Evolutionary conservation across 2,113 vertebrate genomes (phyloP), one percentile per base, ranked within the genome.

Genomic region (Carassius gibelio): DNA sequence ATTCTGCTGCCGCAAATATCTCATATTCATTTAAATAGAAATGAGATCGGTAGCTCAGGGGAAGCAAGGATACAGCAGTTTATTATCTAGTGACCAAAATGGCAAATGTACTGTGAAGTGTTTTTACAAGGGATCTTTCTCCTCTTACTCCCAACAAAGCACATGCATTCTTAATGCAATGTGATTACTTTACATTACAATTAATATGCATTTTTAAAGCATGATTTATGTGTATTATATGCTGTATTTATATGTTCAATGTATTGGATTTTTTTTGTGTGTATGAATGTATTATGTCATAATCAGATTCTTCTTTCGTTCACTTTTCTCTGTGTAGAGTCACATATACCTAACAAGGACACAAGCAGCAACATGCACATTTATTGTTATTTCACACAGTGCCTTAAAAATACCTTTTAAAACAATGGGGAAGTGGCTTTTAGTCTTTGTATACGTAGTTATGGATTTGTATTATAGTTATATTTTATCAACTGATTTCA

Each of bases 41-140:
- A 86, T 84, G 26, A 69, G 74, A 81, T 81, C 64, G 85, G 55
- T 80, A 50, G 78, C 88, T 86, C 88, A 84, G 85, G 88, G 80
- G 74, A 87, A 81, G 61, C 45, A 10, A 82, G 72, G 64, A 74
- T 81, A 86, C 69, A 57, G 66, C 69, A 84, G 66, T 82, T 85
- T 79, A 83, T 80, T 61, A 78, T 83, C 84, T 69, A 69, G 55
- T 79, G 82, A 86, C 79, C 84, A 86, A 89, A 86, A 77, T 45
- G 48, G 30, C 68, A 69, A 75, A 86, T 86, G 77, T 88, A 83
- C 84, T 89, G 87, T 86, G 61, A 83, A 84, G 26, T 71, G 23
- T 71, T 55, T 69, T n/a, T 82, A 38, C 30, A 81, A 84, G 23
- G 79, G 55, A 83, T 79, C 78, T 48, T n/a, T 71, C 23, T 8